Base-by-base conservation (phyloP, 2,113 vertebrate species). In the Emydocephalus ijimae region DNA sequence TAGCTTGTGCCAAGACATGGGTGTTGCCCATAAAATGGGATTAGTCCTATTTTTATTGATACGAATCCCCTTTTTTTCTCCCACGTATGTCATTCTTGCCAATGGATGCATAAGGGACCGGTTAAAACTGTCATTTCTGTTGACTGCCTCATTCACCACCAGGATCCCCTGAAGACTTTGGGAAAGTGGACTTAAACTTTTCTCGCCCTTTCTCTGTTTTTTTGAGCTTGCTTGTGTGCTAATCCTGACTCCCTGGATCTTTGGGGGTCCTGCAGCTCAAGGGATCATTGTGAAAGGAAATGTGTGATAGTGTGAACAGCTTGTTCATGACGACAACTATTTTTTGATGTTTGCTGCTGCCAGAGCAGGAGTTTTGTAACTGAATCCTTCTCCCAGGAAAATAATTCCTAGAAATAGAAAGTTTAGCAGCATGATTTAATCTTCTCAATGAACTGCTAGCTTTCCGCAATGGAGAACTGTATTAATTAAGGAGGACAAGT, bases 121-220 rank as follows among this genome's bases (percentile, higher is more conserved):
- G 21, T 12, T 81, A 81, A 81, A 81, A 81, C 34, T 81, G 34
- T 39, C 74, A 43, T 81, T 39, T 55, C 0, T 0, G 0, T 0
- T 26, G 29, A 12, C 4, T 11, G 86, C 26, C 39, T 11, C 5
- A 6, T 48, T 15, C 54, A 85, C 69, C 57, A 29, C 88, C 88
- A 50, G 12, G 1, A 29, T 45, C n/a, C 3, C 29, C 87, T 20
- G 3, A 23, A n/a, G 29, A 3, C 26, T 87, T 10, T 20, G 9
- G 45, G 45, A 26, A 26, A 48, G 20, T 50, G 1, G 45, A 3
- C 29, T 24, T 29, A 43, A n/a, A 3, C 45, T 29, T 57, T 15
- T 29, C 34, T 34, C 21, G 3, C 64, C 90, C 12, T 45, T 48
- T 81, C 52, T 5, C 24, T 12, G 5, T 10, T 48, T 21, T 43